These are phyloP conservation scores for Misgurnus mizolepis DNA, from an alignment of 2,113 vertebrate genomes.

Conservation along the genomic window DNA sequence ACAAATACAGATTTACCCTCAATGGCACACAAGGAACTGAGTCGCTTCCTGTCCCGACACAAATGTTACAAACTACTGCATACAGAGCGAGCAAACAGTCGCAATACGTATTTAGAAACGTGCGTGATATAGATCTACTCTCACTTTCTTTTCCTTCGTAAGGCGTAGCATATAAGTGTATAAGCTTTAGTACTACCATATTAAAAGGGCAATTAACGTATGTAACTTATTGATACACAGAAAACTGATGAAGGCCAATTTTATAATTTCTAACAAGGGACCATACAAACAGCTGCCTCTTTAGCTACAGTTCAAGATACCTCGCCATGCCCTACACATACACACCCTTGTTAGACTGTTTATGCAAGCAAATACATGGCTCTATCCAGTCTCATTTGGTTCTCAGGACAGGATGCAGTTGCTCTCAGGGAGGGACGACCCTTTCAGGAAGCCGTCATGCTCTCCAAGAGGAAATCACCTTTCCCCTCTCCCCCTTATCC, in stretches of 20 bases:
- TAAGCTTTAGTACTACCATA: too few species aligned
- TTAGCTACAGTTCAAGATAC: not conserved
- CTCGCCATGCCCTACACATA: not conserved
- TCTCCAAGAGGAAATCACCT: conserved; percentile 54
- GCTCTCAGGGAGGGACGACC: conserved; percentile 22
- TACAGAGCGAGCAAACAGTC: conserved; percentile 33
- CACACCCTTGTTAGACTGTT: not conserved
- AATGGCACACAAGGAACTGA: conserved; percentile 17
- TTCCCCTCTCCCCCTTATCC: conserved; percentile 13
- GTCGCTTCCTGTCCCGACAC: conserved; percentile 14
- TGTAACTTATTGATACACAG: not conserved
- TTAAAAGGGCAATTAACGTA: too few species aligned
- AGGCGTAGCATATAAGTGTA: too few species aligned
- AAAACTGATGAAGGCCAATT: too few species aligned
- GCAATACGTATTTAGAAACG: conserved; percentile 5
- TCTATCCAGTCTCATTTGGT: conserved; percentile 3
- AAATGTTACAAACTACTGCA: conserved; percentile 19
- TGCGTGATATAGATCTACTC: not conserved
- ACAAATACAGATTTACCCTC: conserved; percentile 40
- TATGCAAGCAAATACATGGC: not conserved
- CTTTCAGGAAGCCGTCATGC: conserved; percentile 52
- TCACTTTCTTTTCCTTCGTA: too few species aligned
- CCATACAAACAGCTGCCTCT: not conserved
- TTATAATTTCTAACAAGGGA: not conserved
- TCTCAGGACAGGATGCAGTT: conserved; percentile 33